Conservation (phyloP, 2,113 vertebrate genomes). For the Pheucticus melanocephalus region DNA sequence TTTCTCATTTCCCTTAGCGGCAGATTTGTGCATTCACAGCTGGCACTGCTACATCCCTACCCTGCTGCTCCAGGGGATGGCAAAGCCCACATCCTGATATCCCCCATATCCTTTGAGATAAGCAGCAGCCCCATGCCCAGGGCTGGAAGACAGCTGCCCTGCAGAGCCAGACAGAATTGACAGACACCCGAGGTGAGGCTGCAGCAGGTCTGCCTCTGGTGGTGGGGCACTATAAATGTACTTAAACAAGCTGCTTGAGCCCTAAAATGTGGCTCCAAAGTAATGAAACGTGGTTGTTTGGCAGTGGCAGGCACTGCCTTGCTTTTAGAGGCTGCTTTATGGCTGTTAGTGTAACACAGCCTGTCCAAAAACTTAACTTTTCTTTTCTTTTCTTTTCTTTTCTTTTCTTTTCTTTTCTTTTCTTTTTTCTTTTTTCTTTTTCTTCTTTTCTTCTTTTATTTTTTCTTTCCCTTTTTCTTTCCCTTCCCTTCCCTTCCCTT, state of each 20-base stretch:
- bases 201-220: not conserved
- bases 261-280: not conserved
- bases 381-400: not conserved
- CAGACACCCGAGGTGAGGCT: not conserved
- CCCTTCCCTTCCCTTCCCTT: no score
- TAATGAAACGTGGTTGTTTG: not conserved
- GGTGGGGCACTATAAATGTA: not conserved
- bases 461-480: no score
- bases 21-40: not conserved
- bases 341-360: not conserved
- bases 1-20: not conserved
- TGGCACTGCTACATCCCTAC: not conserved
- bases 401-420: no score
- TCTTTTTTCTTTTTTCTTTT: not conserved
- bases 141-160: not conserved
- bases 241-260: not conserved
- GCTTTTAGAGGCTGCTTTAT: not conserved
- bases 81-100: fast-evolving
- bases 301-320: not conserved
- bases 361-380: not conserved
- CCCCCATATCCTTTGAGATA: not conserved
- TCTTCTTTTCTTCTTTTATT: no score
- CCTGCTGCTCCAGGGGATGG: not conserved
- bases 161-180: not conserved
- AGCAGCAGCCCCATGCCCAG: not conserved